Evolutionary conservation across 1,140 invertebrate genomes (phyloP).

Genomic region (Dendrolimus punctatus): DNA sequence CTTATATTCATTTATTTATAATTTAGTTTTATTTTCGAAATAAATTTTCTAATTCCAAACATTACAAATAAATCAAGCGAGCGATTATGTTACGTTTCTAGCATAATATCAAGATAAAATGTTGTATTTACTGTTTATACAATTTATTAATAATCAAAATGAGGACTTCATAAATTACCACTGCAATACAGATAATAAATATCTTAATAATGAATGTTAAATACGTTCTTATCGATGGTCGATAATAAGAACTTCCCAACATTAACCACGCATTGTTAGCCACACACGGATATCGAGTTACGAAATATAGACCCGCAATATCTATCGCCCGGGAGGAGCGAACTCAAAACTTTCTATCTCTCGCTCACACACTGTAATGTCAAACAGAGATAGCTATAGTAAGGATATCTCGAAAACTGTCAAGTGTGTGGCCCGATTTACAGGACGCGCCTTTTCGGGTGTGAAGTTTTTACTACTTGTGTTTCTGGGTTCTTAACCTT

Average conservation of each 20-base stretch:
- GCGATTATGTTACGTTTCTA: no score
- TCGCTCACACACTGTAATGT: slow-evolving; percentile 6
- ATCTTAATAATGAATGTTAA: no score
- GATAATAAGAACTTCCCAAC: slow-evolving; percentile 10
- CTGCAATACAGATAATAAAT: no score
- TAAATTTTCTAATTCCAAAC: no score
- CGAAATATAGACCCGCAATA: slow-evolving; percentile 31
- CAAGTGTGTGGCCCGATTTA: slow-evolving; percentile 29
- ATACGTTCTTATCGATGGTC: slow-evolving; percentile 5
- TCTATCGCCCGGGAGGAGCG: slow-evolving; percentile 16
- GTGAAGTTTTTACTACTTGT: slow-evolving; percentile 11
- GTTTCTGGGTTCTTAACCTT: slow-evolving; percentile 3
- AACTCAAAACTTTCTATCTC: slow-evolving; percentile 10
- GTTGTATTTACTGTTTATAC: no score
- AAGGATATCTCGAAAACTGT: slow-evolving; percentile 40
- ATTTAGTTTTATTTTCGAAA: no score
- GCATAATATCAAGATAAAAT: no score
- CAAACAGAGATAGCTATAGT: slow-evolving; percentile 18
- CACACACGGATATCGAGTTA: slow-evolving; percentile 43
- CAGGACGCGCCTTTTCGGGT: slow-evolving; percentile 13
- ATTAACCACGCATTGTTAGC: slow-evolving; percentile 16
- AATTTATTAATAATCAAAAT: no score
- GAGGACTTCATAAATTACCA: no score
- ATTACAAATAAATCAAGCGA: no score
- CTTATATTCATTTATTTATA: no score